Evolutionary conservation across 2,113 vertebrate genomes (phyloP), one percentile per base, ranked within the genome.

Genomic region (Peucedramus taeniatus): DNA sequence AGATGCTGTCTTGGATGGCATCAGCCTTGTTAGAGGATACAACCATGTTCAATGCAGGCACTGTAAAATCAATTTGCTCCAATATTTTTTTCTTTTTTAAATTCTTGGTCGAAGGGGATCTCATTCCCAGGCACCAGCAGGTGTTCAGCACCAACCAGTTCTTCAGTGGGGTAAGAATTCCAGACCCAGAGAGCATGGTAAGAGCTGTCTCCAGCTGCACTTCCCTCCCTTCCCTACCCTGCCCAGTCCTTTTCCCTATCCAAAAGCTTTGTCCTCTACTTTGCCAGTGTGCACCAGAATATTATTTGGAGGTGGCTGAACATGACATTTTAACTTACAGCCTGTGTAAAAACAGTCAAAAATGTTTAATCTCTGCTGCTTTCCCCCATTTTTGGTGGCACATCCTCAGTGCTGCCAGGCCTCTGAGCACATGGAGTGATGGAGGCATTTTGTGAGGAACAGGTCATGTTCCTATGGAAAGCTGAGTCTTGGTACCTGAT

Each of bases 81-180:
- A 3, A 20, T 23, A 66, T 72, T 18, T 2, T 27, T 27, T 28
- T 72, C 69, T 28, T 7, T 13, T 60, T 90, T 94, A 63, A 40
- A 45, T 78, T 96, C 85, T 97, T 90, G 65, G 56, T 44, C 9
- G 27, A 97, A 99, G 99, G 99, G 72, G 99, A 99, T 77, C 98
- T 99, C 89, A 99, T 98, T 97, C 99, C 99, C 83, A 98, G 99
- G 74, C 99, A 99, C 97, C 99, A 99, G 97, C 99, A 99, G 94
- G 98, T 99, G 37, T 99, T 99, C 97, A 99, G 98, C 98, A 98
- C 93, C 70, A 99, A 99, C 98, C 99, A 99, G 95, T 99, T 99
- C 97, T 99, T 99, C 98, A 98, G 98, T 9, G 99, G 99, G 15
- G 98, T 99, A 31, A 98, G 98, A 93, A 99, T 99, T 95, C 99